Evolutionary conservation across 2,113 vertebrate genomes (phyloP), one percentile per base, ranked within the genome.

Genomic region (Genyomyrus donnyi): DNA sequence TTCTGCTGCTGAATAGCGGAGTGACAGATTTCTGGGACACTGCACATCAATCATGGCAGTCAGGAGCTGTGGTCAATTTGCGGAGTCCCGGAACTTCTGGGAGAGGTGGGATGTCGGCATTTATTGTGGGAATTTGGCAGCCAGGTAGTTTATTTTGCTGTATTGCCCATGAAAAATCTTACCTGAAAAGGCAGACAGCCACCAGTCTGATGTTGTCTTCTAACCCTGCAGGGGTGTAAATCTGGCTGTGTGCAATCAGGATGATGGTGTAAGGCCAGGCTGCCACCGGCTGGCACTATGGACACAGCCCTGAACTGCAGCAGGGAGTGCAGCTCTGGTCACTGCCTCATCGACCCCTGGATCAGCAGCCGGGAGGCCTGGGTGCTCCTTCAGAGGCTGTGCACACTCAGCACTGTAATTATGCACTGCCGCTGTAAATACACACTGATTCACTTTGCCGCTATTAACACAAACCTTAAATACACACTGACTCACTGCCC

Each of bases 271-370:
- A 93, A 94, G 88, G 85, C 45, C 90, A 89, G 90, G 90, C 86
- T 70, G 48, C 27, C 31, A 13, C 46, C 11, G 11, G 66, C 56
- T 11, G 15, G 8, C 92, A 91, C 91, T 93, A 97, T 98, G 98
- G 97, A 98, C 95, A 91, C 93, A 3, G 94, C 96, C 93, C 95
- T 96, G 93, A 99, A 98, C 96, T 98, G 98, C 95, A 98, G 97
- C 93, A 95, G 95, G 80, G 94, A 96, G 80, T 98, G 97, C 88
- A 94, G 96, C 27, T 93, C 96, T 70, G 90, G 92, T n/a, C 93
- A 90, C 88, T 96, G 96, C 92, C 92, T 92, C 93, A 92, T 95
- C 91, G 93, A 94, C 91, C 94, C 93, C 5, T 94, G 93, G 91
- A 87, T 93, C 93, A 95, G 91, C 93, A 94, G 92, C 91, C 95